Percentiles rank a stretch among this genome's conserved stretches.
phyloP scores from a whole-genome alignment of 30 jellyfish, hydroid and myxozoan genomes.

The Morbakka virulenta region DNA sequence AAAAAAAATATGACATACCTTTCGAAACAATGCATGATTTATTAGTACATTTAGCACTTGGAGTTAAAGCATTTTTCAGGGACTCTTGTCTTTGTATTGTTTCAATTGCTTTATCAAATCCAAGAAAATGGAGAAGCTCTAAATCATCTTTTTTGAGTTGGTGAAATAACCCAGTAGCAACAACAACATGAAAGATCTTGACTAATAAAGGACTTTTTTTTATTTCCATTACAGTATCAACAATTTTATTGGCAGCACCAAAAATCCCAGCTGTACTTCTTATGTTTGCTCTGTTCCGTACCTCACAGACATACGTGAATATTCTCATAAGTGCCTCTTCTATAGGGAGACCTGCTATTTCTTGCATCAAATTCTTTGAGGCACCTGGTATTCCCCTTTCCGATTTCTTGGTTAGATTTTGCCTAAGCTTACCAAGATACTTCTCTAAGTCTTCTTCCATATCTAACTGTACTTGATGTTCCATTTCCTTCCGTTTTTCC shows the following conservation, averaged over 20 bases:
- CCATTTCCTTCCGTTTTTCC: constrained; percentile 39
- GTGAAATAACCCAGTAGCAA: constrained; percentile 65
- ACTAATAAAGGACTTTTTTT: constrained; percentile 32
- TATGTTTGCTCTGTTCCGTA: not conserved
- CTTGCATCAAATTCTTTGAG: constrained; percentile 21
- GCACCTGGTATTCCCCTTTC: constrained; percentile 28
- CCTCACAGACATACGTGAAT: constrained; percentile 10
- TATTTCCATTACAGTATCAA: constrained; percentile 21
- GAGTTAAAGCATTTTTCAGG: no score
- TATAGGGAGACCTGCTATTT: constrained; percentile 50
- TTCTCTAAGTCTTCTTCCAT: constrained; percentile 30
- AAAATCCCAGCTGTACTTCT: not conserved
- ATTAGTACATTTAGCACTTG: no score
- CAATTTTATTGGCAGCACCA: not conserved
- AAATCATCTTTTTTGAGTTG: constrained; percentile 58
- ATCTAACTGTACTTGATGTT: not conserved
- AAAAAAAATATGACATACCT: no score
- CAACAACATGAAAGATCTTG: constrained; percentile 57
- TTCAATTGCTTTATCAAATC: no score
- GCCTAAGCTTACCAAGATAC: constrained; percentile 10
- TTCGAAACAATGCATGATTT: no score
- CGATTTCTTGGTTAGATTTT: constrained; percentile 38
- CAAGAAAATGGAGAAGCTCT: constrained; percentile 47
- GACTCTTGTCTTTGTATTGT: no score
- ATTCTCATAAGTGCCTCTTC: constrained; percentile 41